Evolutionary conservation across 2,888 invertebrate species (phyloP).

Genomic region (Mesoligia furuncula): DNA sequence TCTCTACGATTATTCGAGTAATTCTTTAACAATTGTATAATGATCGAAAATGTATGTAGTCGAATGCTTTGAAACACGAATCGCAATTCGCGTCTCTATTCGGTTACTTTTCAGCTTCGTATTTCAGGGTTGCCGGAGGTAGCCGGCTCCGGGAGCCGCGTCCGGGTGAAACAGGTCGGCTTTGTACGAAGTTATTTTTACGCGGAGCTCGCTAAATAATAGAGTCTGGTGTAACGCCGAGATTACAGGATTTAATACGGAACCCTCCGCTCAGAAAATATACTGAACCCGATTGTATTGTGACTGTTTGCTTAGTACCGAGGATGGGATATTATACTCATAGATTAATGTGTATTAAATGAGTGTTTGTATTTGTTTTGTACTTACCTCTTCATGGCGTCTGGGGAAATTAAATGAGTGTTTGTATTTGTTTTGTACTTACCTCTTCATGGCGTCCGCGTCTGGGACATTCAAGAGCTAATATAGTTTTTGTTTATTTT

Average conservation of each 20-base stretch:
- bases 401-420: slow-evolving; percentile 19
- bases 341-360: not conserved
- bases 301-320: slow-evolving; percentile 2
- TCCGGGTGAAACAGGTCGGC: slow-evolving; percentile 14
- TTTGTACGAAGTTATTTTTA: slow-evolving; percentile 57
- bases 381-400: not conserved
- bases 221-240: slow-evolving; percentile 43
- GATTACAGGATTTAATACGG: slow-evolving; percentile 49
- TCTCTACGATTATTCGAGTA: not conserved
- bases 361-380: slow-evolving; percentile 3
- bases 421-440: slow-evolving; percentile 1
- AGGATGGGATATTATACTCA: not conserved
- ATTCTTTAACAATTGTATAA: slow-evolving; percentile 1
- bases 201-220: slow-evolving; percentile 45
- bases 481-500: slow-evolving; percentile 6
- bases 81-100: not conserved
- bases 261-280: slow-evolving; percentile 10
- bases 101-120: not conserved
- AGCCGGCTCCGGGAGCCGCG: not conserved
- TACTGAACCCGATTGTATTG: slow-evolving; percentile 35
- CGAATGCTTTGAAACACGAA: slow-evolving; percentile 4
- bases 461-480: too few species aligned
- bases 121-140: slow-evolving; percentile 18
- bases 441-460: not conserved
- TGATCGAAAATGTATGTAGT: not conserved